Percentiles rank a stretch among this genome's conserved stretches.
phyloP scores from a whole-genome alignment of 1,140 invertebrate species.

The Drosophila yakuba region DNA sequence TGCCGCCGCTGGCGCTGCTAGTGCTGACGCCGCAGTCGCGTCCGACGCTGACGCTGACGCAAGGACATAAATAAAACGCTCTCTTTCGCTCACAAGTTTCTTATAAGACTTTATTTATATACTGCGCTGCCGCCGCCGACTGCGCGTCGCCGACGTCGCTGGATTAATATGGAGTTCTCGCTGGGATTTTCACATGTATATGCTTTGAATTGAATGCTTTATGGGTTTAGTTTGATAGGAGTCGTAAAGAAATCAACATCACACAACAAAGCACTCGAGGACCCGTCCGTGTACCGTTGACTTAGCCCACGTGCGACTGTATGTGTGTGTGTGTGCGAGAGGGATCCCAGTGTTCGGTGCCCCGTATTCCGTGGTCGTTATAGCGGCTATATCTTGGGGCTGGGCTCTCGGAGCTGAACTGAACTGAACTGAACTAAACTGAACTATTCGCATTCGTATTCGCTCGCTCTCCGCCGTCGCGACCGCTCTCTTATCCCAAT shows the following conservation, averaged over 20 bases:
- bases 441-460: conserved; percentile 14
- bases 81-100: conserved; percentile 40
- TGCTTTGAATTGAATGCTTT: conserved; percentile 85
- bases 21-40: conserved; percentile 5
- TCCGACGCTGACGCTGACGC: conserved; percentile 29
- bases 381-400: conserved; percentile 27
- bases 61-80: conserved; percentile 44
- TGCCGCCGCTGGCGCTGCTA: not conserved
- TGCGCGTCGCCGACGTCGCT: conserved; percentile 42
- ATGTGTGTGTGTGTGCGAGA: conserved; percentile 33
- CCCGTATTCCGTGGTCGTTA: not conserved
- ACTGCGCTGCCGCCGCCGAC: conserved; percentile 27
- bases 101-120: conserved; percentile 51
- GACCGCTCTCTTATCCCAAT: conserved; percentile 51
- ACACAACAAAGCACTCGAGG: conserved; percentile 78
- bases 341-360: conserved; percentile 29
- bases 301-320: conserved; percentile 28
- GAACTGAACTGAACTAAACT: not conserved
- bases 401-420: not conserved
- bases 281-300: conserved; percentile 28
- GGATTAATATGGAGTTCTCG: conserved; percentile 84
- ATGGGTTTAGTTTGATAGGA: conserved; percentile 85
- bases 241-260: conserved; percentile 85
- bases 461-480: conserved; percentile 44
- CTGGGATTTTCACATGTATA: conserved; percentile 85